Conservation (phyloP, 2,797 vertebrate genomes). For the Microctenopoma steveboyesi region DNA sequence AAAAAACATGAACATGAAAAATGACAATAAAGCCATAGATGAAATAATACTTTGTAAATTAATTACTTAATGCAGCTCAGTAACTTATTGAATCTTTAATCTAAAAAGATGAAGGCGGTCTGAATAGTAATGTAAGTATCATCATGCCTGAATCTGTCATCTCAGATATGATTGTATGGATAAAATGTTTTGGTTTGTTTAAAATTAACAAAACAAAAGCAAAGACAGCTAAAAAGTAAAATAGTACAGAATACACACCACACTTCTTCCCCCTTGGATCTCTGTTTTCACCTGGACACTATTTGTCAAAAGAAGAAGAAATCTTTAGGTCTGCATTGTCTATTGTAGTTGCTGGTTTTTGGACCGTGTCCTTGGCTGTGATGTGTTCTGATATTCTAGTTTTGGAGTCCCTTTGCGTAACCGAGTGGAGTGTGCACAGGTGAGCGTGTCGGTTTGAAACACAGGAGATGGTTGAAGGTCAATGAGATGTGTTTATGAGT, state of each 20-base stretch:
- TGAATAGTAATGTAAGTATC: not conserved
- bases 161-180: not conserved
- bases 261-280: not conserved
- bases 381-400: slow-evolving; percentile 17
- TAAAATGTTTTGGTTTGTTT: not conserved
- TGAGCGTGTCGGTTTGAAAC: slow-evolving; percentile 26
- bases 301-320: not conserved
- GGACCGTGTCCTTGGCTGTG: not conserved
- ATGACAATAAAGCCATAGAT: too few relatives aligned
- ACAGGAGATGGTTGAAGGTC: slow-evolving; percentile 54
- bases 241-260: not conserved
- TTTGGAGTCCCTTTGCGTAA: slow-evolving; percentile 34
- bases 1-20: too few relatives aligned
- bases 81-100: not conserved
- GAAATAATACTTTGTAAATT: not conserved
- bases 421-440: slow-evolving; percentile 4
- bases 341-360: slow-evolving; percentile 15
- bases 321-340: slow-evolving; percentile 26
- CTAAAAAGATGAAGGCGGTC: not conserved
- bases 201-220: too few relatives aligned
- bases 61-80: not conserved
- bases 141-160: not conserved
- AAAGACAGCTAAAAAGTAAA: not conserved
- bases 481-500: slow-evolving; percentile 27
- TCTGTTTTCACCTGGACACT: not conserved